Conservation (phyloP, 2,888 invertebrate genomes). For the Sinohyriopsis cumingii region DNA sequence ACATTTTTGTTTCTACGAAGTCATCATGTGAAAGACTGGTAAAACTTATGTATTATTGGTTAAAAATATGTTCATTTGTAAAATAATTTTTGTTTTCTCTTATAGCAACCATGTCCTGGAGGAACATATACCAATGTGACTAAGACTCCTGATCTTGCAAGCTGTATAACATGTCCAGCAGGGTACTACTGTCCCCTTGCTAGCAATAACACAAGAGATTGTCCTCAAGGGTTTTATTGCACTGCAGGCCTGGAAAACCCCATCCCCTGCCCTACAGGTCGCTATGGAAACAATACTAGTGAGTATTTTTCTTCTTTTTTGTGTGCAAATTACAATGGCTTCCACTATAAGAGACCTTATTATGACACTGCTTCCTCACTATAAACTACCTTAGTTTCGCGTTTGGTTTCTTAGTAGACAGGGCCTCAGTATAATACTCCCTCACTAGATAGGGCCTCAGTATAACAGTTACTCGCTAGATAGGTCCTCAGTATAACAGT, state of each 20-base stretch:
- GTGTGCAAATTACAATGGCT: background rate
- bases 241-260: conserved; percentile 48
- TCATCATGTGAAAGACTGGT: too few relatives aligned
- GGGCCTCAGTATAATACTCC: too few relatives aligned
- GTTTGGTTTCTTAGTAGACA: background rate
- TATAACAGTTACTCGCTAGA: too few relatives aligned
- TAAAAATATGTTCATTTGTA: background rate
- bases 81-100: conserved; percentile 2
- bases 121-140: conserved; percentile 62
- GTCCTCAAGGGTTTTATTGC: conserved; percentile 66
- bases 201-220: conserved; percentile 50
- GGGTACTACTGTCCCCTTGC: conserved; percentile 66
- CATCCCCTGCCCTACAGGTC: conserved; percentile 66
- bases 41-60: too few relatives aligned
- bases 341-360: background rate
- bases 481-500: too few relatives aligned
- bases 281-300: conserved; percentile 64
- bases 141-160: conserved; percentile 55
- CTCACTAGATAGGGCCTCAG: too few relatives aligned
- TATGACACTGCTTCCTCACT: background rate
- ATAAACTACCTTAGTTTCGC: background rate
- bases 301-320: conserved; percentile 15
- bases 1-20: too few relatives aligned
- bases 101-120: conserved; percentile 64
- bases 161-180: conserved; percentile 59